These are phyloP conservation scores for Trididemnum clinides DNA, from an alignment of 23 tunicate species.

Conservation along the genomic window DNA sequence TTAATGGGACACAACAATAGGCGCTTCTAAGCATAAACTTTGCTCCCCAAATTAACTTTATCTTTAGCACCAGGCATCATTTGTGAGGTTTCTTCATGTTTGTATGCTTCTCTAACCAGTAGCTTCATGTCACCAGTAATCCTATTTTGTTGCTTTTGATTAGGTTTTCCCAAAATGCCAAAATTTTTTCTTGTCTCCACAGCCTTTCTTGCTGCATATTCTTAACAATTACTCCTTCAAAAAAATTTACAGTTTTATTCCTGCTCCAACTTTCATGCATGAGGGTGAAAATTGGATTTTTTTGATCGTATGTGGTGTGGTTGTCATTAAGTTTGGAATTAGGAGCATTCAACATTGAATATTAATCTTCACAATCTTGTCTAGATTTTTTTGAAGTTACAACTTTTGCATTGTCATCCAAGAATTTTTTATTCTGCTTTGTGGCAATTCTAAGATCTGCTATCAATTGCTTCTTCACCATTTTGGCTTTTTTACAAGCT, in stretches of 20 bases:
- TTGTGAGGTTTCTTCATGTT: neutral
- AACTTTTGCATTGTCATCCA: neutral
- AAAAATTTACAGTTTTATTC: neutral
- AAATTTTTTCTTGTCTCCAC: neutral
- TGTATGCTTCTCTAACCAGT: neutral
- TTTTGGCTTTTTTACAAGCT: neutral
- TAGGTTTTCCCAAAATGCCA: conserved; percentile 9
- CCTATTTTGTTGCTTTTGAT: neutral
- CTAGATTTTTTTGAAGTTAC: neutral
- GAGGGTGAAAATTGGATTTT: neutral
- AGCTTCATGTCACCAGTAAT: neutral
- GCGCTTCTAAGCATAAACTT: conserved; percentile 4
- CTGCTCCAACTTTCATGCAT: conserved; percentile 2
- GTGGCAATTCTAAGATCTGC: neutral
- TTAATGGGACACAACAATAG: neutral
- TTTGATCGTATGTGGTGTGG: neutral
- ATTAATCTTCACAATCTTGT: neutral
- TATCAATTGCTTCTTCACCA: neutral
- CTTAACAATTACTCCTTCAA: neutral
- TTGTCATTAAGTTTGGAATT: neutral
- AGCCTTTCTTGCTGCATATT: conserved; percentile 14
- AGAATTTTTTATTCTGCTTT: neutral
- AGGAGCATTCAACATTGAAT: neutral
- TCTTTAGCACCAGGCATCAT: conserved; percentile 6
- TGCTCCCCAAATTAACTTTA: conserved; percentile 1